A percentile compares a stretch with the other conserved stretches of the same genome.
These are phyloP conservation scores for Tryphoninae sp. DNA, from an alignment of 2,888 invertebrate genomes.

Conservation along the genomic window DNA sequence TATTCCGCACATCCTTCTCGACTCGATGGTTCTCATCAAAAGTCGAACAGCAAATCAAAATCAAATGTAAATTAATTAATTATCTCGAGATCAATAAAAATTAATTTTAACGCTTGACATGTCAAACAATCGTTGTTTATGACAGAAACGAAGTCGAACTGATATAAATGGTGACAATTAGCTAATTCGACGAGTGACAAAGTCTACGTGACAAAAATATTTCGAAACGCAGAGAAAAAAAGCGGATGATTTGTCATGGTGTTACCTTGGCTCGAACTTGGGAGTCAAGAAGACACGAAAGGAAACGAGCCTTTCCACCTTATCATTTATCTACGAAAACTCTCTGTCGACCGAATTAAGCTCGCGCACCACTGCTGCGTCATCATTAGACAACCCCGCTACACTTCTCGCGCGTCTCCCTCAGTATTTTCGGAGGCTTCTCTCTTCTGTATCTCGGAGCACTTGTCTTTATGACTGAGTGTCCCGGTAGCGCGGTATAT, in stretches of 20 bases:
- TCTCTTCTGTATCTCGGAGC: background rate
- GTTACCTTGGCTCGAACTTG: background rate
- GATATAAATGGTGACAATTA: conserved; percentile 3
- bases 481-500: conserved; percentile 15
- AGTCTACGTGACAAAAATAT: background rate
- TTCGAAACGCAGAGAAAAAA: conserved; percentile 37
- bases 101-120: background rate
- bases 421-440: conserved; percentile 36
- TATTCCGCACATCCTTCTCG: background rate
- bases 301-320: conserved; percentile 33
- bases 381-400: conserved; percentile 42
- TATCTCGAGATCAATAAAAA: background rate
- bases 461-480: background rate
- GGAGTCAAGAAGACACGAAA: background rate
- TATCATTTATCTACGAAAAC: conserved; percentile 49
- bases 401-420: conserved; percentile 14
- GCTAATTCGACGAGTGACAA: conserved; percentile 46
- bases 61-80: background rate
- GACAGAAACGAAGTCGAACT: background rate
- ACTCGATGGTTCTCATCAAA: background rate
- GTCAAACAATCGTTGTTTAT: too few relatives aligned
- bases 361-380: conserved; percentile 17
- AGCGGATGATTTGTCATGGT: conserved; percentile 33
- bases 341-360: conserved; percentile 46
- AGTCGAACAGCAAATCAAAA: background rate